Base-by-base conservation (phyloP, 2,888 invertebrate species). In the Thereva unica region DNA sequence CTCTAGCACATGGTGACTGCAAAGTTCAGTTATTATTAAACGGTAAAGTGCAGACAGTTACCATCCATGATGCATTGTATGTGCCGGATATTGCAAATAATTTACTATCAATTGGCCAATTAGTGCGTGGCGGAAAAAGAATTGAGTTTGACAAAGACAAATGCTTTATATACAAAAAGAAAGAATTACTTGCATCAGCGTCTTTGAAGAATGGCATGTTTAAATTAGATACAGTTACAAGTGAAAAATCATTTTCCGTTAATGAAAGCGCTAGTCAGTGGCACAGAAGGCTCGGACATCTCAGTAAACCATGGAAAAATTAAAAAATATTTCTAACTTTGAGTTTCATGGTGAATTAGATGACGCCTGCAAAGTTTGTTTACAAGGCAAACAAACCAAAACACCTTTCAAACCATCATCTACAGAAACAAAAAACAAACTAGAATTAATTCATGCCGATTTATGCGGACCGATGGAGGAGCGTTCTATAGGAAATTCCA, bases 381-480 rank as follows among this genome's bases (percentile, higher is more conserved):
- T 54, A 7, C 9, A 54, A 54, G 41, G 54, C 3, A 54, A 54
- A 54, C 54, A 54, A 10, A 8, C 54, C 9, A 23, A 35, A 4
- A 6, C 9, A 35, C 52, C 52, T 23, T 52, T 52, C n/a, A 52
- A 52, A 5, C 3, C 1, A 47, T 47, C 47, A 1, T 9, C 2
- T 7, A n/a, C 47, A 47, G 10, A 5, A 5, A n/a, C 47, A 9
- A 47, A n/a, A 9, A 5, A 47, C 3, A 47, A 47, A 5, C 12
- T n/a, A 23, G 47, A 47, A n/a, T 3, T 47, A 2, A 47, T 47
- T 4, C 76, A 78, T 63, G 53, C 74, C 3, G 78, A 78, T 69
- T 50, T 78, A 3, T 76, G 76, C 70, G 77, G 77, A 34, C 76
- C 75, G 4, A 76, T 78, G 75, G 74, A 76, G 66, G 68, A 64